phyloP scores from a whole-genome alignment of 2,888 invertebrate genomes.

The Megamerina dolium region DNA sequence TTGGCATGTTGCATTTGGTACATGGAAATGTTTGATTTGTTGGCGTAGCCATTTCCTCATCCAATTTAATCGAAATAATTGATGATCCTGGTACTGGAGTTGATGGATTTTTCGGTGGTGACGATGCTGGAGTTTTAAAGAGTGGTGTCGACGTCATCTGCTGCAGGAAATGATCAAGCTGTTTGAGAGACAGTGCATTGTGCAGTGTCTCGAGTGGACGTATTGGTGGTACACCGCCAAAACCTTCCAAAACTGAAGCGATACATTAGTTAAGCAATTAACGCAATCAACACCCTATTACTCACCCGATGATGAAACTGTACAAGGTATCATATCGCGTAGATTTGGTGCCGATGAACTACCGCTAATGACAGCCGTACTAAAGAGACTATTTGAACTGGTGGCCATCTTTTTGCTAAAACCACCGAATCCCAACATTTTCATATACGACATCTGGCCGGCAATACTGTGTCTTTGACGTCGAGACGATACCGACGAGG shows the following conservation, averaged over 20 bases:
- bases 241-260: constrained; percentile 68
- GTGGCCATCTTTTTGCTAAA: constrained; percentile 61
- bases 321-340: constrained; percentile 76
- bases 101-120: constrained; percentile 62
- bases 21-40: constrained; percentile 17
- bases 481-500: constrained; percentile 55
- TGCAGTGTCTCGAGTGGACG: constrained; percentile 95
- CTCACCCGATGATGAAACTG: constrained; percentile 70
- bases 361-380: constrained; percentile 93
- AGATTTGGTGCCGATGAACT: constrained; percentile 89
- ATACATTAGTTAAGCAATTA: not conserved
- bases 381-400: constrained; percentile 82
- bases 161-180: constrained; percentile 84
- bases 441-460: constrained; percentile 91
- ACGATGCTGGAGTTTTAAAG: constrained; percentile 66
- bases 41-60: constrained; percentile 11
- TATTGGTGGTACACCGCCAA: constrained; percentile 90
- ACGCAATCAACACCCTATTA: not conserved
- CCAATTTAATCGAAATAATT: constrained; percentile 10
- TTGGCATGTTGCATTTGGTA: constrained; percentile 8
- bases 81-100: constrained; percentile 44
- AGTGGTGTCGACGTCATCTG: constrained; percentile 73
- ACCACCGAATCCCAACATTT: constrained; percentile 74
- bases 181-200: constrained; percentile 88
- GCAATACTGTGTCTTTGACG: constrained; percentile 94